phyloP scores from a whole-genome alignment of 2,888 invertebrate genomes.

The Nasonovia ribisnigri region DNA sequence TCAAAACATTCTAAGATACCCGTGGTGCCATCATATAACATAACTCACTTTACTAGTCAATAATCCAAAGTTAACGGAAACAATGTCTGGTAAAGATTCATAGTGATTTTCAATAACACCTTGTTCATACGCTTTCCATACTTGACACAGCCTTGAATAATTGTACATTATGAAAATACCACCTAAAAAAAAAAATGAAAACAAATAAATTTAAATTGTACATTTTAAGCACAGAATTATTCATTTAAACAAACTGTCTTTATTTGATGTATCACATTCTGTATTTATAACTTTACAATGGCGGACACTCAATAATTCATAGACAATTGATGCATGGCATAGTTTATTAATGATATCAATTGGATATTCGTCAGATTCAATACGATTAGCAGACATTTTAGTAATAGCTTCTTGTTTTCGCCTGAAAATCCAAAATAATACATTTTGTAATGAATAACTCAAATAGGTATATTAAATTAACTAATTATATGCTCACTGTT shows the following conservation, averaged over 20 bases:
- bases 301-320: conserved; percentile 41
- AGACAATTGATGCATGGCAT: conserved; percentile 44
- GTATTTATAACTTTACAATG: conserved; percentile 47
- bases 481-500: conserved; percentile 18
- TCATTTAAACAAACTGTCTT: conserved; percentile 55
- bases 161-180: conserved; percentile 84
- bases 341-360: conserved; percentile 38
- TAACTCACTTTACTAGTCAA: conserved; percentile 77
- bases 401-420: conserved; percentile 30
- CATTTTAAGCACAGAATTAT: conserved; percentile 60
- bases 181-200: conserved; percentile 72
- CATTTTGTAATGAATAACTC: not conserved
- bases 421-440: conserved; percentile 8
- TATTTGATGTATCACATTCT: conserved; percentile 32
- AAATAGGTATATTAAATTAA: not conserved
- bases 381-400: conserved; percentile 52
- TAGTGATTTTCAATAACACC: conserved; percentile 74
- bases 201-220: not conserved
- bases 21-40: not conserved
- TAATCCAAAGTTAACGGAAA: conserved; percentile 76
- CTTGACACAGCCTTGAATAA: conserved; percentile 78
- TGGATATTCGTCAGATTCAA: conserved; percentile 33
- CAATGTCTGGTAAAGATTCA: conserved; percentile 75
- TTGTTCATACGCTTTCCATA: conserved; percentile 77
- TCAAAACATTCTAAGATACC: not conserved